phyloP scores from a whole-genome alignment of 2,888 invertebrate genomes.

The Ormyrus nitidulus region DNA sequence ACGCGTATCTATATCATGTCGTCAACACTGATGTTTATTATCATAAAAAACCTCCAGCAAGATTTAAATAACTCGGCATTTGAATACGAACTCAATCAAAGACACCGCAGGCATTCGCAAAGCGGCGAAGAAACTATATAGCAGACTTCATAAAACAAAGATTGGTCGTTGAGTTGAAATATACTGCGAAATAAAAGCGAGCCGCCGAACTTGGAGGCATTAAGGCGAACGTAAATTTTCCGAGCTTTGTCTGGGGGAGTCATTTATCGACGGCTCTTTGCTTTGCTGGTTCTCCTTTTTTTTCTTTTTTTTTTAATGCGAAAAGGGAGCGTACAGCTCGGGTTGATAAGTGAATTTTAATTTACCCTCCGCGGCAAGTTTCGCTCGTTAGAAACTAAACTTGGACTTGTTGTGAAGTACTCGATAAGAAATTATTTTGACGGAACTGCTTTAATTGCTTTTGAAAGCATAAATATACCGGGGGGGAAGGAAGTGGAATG shows the following conservation, averaged over 20 bases:
- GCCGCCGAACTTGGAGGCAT: background rate
- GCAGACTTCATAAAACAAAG: constrained; percentile 6
- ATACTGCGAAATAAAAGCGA: constrained; percentile 1
- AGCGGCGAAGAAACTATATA: too few species aligned
- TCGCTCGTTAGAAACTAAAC: too few species aligned
- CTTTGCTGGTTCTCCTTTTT: background rate
- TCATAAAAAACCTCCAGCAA: too few species aligned
- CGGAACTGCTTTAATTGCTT: constrained; percentile 8
- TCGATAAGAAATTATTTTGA: constrained; percentile 9
- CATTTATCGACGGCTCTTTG: constrained; percentile 11
- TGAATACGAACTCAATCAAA: too few species aligned
- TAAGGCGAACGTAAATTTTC: constrained; percentile 7
- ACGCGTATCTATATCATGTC: too few species aligned
- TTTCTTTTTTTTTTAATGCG: background rate
- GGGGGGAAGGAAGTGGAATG: too few species aligned
- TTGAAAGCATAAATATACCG: constrained; percentile 6
- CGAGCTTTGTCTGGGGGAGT: background rate
- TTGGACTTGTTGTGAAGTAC: background rate
- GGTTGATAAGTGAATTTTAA: constrained; percentile 20
- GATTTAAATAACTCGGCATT: too few species aligned
- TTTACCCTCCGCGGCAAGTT: background rate
- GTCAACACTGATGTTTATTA: too few species aligned
- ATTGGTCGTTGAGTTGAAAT: background rate
- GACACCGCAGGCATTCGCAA: too few species aligned
- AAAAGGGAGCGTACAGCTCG: background rate